These are phyloP conservation scores for Spea multiplicata DNA, from an alignment of 2,113 vertebrate species.

Conservation along the genomic window DNA sequence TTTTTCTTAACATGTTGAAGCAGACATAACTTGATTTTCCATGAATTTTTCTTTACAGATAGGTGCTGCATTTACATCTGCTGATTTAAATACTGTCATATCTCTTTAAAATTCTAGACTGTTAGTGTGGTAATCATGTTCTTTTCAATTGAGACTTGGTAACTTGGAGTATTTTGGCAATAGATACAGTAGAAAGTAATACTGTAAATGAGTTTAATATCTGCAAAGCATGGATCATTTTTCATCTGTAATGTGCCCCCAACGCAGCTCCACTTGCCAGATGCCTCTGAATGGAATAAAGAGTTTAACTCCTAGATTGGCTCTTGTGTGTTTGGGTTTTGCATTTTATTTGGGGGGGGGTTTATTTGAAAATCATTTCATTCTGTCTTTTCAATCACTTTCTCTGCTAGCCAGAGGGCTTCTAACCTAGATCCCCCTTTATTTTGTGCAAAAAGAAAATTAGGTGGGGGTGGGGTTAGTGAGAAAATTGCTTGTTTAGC, in stretches of 20 bases:
- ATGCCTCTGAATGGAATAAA: conserved; percentile 95
- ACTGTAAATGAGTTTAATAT: conserved; percentile 74
- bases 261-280: conserved; percentile 94
- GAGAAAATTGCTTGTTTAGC: no score
- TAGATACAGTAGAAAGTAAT: conserved; percentile 68
- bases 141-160: conserved; percentile 76
- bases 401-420: no score
- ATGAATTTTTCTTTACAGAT: conserved; percentile 69
- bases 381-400: no score
- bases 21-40: conserved; percentile 64
- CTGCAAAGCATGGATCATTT: conserved; percentile 70
- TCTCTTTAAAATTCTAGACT: conserved; percentile 82
- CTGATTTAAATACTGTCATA: conserved; percentile 79
- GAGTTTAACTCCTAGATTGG: conserved; percentile 69
- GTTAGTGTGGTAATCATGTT: conserved; percentile 80
- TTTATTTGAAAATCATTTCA: background rate
- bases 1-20: conserved; percentile 67
- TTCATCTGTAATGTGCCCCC: conserved; percentile 84
- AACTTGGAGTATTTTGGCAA: conserved; percentile 78
- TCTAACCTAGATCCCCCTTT: no score
- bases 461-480: no score
- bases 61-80: conserved; percentile 76
- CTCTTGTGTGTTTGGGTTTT: conserved; percentile 38
- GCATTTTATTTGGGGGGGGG: background rate
- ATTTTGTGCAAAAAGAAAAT: no score